Percentiles rank a stretch among this genome's conserved stretches.
These are phyloP conservation scores for Eidolon helvum DNA, from an alignment of 2,113 vertebrate species.

Conservation along the genomic window DNA sequence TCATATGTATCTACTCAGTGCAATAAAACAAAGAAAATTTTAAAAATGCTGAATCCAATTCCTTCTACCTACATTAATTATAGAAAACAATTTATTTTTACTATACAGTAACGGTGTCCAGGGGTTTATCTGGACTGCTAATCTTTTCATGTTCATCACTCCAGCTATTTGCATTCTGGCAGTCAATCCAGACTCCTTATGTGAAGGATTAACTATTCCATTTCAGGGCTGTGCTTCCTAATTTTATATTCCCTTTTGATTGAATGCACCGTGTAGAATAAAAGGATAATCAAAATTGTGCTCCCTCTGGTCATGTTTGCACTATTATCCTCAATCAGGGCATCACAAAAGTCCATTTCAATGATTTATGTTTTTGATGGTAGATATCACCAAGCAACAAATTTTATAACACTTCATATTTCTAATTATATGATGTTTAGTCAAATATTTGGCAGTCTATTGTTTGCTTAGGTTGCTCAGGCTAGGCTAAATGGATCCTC, in stretches of 20 bases:
- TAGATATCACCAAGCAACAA: not conserved
- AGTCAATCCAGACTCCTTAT: not conserved
- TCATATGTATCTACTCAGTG: not conserved
- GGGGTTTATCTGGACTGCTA: constrained; percentile 29
- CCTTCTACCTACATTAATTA: constrained; percentile 40
- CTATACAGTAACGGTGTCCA: not conserved
- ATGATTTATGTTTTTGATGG: not conserved
- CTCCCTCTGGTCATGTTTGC: not conserved
- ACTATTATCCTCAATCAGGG: not conserved
- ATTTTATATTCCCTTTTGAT: constrained; percentile 19
- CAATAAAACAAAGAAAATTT: not conserved
- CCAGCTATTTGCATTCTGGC: not conserved
- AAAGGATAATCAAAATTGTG: not conserved
- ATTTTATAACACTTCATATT: not conserved
- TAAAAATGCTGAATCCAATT: not conserved
- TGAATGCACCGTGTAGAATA: not conserved
- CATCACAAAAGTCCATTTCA: not conserved
- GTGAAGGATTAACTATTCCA: not conserved
- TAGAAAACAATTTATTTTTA: constrained; percentile 57
- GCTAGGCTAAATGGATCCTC: not conserved
- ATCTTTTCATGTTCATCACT: constrained; percentile 22
- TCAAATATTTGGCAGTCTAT: not conserved
- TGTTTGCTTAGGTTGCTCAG: not conserved
- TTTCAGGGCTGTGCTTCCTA: not conserved
- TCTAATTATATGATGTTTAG: constrained; percentile 7